Evolutionary conservation across 1,140 invertebrate genomes (phyloP), one percentile per base, ranked within the genome.

Genomic region (Bombus difficillimus): DNA sequence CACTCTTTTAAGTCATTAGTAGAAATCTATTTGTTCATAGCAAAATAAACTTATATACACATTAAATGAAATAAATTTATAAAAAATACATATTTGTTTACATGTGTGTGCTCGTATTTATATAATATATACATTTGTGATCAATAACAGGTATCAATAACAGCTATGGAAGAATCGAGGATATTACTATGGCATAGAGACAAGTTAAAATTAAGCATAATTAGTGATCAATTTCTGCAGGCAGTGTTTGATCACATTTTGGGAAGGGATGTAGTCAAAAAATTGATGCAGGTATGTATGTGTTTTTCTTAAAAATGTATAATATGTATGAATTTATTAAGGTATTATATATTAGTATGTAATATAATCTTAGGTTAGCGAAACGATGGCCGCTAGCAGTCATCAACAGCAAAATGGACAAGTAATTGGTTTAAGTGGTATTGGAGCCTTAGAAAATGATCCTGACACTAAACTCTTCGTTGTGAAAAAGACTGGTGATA

Each of bases 231-330:
- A 80, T 98, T 98, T 95, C 96, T 98, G 85, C 97, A 98, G 93
- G 97, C 97, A 22, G 97, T 98, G 59, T 98, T 98, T 94, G 97
- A 98, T 94, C 97, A 98, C 92, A 97, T 98, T 88, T 96, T 98
- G 69, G 98, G 98, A 32, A 96, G 98, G 89, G 98, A 99, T 95
- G 97, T 99, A 83, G 98, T 98, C 22, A 97, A 98, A 92, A 98
- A 99, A 95, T 96, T 99, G 28, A 97, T 98, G 96, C 97, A 98
- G 96, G 98, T 98, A 92, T 95, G 93, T 34, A 37, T 43, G 28
- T 37, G 39, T 32, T 34, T 32, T 34, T 34, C 2, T 34, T 32
- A 22, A 9, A 32, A 6, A 68, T 34, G 22, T 34, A 15, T 66
- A 34, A 68, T 68, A 22, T 8, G 0, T 66, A 32, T 64, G 4